phyloP scores from a whole-genome alignment of 2,888 invertebrate genomes.

The Drosophila acutilabella region DNA sequence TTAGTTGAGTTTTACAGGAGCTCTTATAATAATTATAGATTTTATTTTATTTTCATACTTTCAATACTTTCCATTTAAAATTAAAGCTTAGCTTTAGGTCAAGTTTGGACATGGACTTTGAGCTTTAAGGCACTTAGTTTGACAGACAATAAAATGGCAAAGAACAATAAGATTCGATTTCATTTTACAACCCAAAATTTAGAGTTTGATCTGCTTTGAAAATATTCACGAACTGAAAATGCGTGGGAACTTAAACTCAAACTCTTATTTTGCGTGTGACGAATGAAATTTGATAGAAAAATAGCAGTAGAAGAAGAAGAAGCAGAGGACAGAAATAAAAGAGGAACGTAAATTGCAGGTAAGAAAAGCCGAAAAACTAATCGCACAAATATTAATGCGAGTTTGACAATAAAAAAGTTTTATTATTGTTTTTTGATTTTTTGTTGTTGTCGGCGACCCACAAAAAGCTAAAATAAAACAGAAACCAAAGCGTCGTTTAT shows the following conservation, averaged over 20 bases:
- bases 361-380: slow-evolving; percentile 72
- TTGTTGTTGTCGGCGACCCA: slow-evolving; percentile 33
- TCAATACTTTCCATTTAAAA: neutral
- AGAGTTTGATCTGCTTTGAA: slow-evolving; percentile 48
- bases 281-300: slow-evolving; percentile 52
- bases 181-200: slow-evolving; percentile 38
- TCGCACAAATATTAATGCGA: slow-evolving; percentile 66
- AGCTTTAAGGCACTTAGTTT: slow-evolving; percentile 16
- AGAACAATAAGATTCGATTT: slow-evolving; percentile 65
- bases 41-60: too few species aligned
- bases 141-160: slow-evolving; percentile 1
- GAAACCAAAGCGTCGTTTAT: slow-evolving; percentile 59
- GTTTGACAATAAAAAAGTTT: slow-evolving; percentile 69
- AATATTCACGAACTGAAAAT: slow-evolving; percentile 74
- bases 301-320: slow-evolving; percentile 30
- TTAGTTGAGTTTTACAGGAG: too few species aligned
- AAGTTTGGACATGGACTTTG: slow-evolving; percentile 19
- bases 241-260: slow-evolving; percentile 68
- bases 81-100: too few species aligned
- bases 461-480: slow-evolving; percentile 36
- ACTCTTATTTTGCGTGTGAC: slow-evolving; percentile 65
- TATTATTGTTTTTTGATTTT: slow-evolving; percentile 24
- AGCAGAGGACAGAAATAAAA: slow-evolving; percentile 30
- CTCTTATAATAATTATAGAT: too few species aligned
- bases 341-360: slow-evolving; percentile 56